Evolutionary conservation across 2,888 invertebrate species (phyloP), one percentile per base, ranked within the genome.

Genomic region (Ormyrus pomaceus): DNA sequence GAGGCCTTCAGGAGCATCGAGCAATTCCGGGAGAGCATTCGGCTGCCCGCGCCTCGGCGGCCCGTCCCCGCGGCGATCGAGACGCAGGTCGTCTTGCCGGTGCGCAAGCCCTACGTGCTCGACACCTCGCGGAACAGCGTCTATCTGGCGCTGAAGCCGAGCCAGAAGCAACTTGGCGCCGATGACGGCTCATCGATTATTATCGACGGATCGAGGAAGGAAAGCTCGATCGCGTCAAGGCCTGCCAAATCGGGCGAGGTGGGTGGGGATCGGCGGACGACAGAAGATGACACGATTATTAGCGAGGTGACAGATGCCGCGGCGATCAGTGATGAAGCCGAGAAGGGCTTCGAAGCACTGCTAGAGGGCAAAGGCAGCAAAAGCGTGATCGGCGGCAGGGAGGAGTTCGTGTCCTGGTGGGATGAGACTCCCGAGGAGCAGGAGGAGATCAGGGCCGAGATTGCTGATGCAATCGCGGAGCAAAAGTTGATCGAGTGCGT

Each of bases 51-150:
- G 0, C 89, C 89, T 0, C 86, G 77, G 50, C 77, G 61, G 11
- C 34, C 34, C 34, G 10, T 10, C 11, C 19, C 19, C 0, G 51
- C 59, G 9, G 50, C 77, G n/a, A 80, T 85, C 0, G 89, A 89
- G 13, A 85, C 87, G 51, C 83, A 87, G 45, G 83, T 90, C 0
- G 84, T 90, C 1, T 51, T 90, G n/a, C 87, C 90, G 13, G 87
- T 87, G 4, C 87, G 84, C 64, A 87, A 85, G 70, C 82, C 85
- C 0, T 90, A 90, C 78, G 78, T 89, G n/a, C 88, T 85, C 77
- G 90, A 90, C 73, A 84, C 87, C 0, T 83, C 89, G 53, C 84
- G 88, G 13, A 89, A 89, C 77, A 90, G 90, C 76, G 89, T 87
- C 19, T 82, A 89, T 72, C 85, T 89, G 19, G 90, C 89, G n/a